Percentiles rank a stretch among this genome's conserved stretches.
phyloP scores from a whole-genome alignment of 2,888 invertebrate genomes.

The Tiliacea aurago region DNA sequence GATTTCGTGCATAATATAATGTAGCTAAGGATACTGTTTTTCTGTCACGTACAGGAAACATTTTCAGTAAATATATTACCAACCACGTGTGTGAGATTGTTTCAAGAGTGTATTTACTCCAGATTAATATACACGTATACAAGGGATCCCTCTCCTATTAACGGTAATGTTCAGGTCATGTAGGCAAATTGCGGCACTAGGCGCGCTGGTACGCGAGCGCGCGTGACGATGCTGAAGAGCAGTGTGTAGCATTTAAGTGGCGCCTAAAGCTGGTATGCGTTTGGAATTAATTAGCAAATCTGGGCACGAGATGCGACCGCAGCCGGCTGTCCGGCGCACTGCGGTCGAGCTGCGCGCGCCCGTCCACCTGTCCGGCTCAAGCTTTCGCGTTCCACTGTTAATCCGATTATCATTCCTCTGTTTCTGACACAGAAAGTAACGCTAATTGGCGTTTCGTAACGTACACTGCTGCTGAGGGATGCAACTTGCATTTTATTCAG shows the following conservation, averaged over 20 bases:
- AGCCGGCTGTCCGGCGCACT: conserved; percentile 71
- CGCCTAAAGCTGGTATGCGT: conserved; percentile 70
- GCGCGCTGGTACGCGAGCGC: conserved; percentile 48
- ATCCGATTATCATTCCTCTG: conserved; percentile 80
- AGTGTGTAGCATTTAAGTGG: conserved; percentile 68
- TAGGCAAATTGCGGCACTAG: conserved; percentile 66
- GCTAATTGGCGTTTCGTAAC: conserved; percentile 69
- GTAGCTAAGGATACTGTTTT: conserved; percentile 46
- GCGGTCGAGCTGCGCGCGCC: conserved; percentile 71
- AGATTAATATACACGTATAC: conserved; percentile 59
- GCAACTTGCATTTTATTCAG: conserved; percentile 58
- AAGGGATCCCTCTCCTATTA: conserved; percentile 72
- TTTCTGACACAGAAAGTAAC: conserved; percentile 73
- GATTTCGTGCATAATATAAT: conserved; percentile 18
- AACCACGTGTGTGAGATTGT: conserved; percentile 44
- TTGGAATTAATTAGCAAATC: conserved; percentile 84
- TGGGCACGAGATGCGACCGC: conserved; percentile 77
- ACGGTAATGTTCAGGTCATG: conserved; percentile 67
- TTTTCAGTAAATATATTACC: conserved; percentile 50
- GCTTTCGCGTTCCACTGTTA: conserved; percentile 71
- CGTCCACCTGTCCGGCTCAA: conserved; percentile 79
- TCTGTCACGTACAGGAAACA: conserved; percentile 48
- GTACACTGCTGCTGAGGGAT: conserved; percentile 59
- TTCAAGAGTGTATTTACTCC: conserved; percentile 52
- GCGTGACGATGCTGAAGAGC: conserved; percentile 59